Evolutionary conservation across 2,797 vertebrate genomes (phyloP).

Genomic region (Phataginus tetradactyla): DNA sequence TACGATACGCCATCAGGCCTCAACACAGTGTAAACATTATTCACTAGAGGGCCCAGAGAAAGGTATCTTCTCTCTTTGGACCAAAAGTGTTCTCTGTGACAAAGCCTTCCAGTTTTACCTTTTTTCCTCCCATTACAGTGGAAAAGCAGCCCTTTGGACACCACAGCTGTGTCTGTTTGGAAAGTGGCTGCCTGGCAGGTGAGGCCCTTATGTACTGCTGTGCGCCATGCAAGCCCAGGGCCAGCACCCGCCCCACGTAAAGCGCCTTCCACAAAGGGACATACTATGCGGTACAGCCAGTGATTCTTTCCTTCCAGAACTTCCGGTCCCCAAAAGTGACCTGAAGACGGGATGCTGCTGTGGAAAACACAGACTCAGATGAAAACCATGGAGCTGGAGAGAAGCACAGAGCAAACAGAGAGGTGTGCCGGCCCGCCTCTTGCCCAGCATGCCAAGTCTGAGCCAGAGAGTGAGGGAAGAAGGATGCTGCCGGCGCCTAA

Average conservation of each 20-base stretch:
- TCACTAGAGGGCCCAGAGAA: background rate
- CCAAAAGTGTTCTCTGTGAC: background rate
- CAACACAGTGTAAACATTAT: background rate
- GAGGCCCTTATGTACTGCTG: background rate
- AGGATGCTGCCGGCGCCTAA: background rate
- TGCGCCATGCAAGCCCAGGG: accelerated
- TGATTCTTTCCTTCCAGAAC: background rate
- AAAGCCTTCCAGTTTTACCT: background rate
- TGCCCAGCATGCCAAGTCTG: background rate
- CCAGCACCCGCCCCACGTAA: background rate
- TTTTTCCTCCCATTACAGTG: background rate
- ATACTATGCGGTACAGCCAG: accelerated
- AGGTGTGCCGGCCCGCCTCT: background rate
- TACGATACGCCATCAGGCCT: background rate
- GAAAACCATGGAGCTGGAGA: background rate
- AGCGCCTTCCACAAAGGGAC: background rate
- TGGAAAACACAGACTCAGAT: accelerated
- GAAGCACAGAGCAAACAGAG: background rate
- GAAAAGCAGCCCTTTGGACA: background rate
- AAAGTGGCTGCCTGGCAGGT: background rate
- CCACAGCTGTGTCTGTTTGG: accelerated
- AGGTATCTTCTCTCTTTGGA: background rate
- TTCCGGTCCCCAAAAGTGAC: background rate
- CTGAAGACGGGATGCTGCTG: background rate
- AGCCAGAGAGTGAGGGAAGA: background rate